Base-by-base conservation (phyloP, 2,888 invertebrate genomes). In the Pheosia gnoma region DNA sequence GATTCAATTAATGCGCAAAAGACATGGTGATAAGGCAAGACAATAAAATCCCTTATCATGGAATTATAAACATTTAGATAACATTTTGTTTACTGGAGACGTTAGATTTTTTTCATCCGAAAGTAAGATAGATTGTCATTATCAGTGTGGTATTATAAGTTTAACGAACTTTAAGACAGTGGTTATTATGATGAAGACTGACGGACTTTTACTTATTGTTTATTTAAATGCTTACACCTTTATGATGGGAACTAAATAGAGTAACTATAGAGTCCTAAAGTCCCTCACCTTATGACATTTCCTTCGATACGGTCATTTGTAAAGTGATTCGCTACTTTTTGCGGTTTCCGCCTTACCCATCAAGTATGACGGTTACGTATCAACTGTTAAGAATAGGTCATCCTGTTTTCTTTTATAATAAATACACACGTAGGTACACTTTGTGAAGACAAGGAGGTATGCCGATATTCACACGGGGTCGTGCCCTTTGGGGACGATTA, bases 311-410 rank as follows among this genome's bases (percentile, higher is more conserved):
- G 25, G 84, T 82, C 84, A 85, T 85, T 87, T 86, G 85, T 84
- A 82, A 86, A 78, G 78, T 79, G 84, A 86, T 88, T 90, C 82
- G 88, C 90, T 81, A 87, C 83, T 90, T 93, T 91, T 92, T 93
- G 93, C 92, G 93, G 93, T 93, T 93, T 93, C 93, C 91, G 91
- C 78, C 84, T 83, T 84, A 83, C 83, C 80, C 89, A 77, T 84
- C 83, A 81, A 82, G 91, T 92, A 90, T 91, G 91, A 93, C 92
- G 90, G 91, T 90, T 91, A 88, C 91, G 89, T 86, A 80, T 85
- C 85, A 87, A 87, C 83, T 85, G 82, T 75, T 79, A 80, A 86
- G 85, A 86, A 87, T 84, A 83, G 77, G 71, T 76, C 74, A 71
- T 87, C 80, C 78, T 77, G 79, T 74, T 74, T 72, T 69, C 67